Percentiles rank a stretch among this genome's conserved stretches.
These are phyloP conservation scores for Hypomesus transpacificus DNA, from an alignment of 2,113 vertebrate genomes.

Conservation along the genomic window DNA sequence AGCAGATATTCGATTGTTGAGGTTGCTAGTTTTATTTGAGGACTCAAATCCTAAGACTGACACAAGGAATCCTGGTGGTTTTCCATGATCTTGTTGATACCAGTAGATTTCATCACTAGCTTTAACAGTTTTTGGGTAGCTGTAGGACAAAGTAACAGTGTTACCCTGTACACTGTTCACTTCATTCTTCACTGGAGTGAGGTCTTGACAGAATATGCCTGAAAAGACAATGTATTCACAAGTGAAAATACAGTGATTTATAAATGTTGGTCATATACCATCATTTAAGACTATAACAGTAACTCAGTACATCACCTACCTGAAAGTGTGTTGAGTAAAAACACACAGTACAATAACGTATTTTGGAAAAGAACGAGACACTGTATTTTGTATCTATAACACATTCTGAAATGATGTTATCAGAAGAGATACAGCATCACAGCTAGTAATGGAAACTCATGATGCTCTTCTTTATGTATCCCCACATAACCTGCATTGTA, in stretches of 20 bases:
- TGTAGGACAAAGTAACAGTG: conserved; percentile 16
- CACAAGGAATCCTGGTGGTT: conserved; percentile 17
- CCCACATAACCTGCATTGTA: too few relatives aligned
- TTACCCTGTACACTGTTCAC: conserved; percentile 7
- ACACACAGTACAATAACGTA: too few relatives aligned
- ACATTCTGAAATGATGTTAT: too few relatives aligned
- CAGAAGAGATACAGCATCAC: too few relatives aligned
- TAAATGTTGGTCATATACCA: neutral
- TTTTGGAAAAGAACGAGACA: too few relatives aligned
- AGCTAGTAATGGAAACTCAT: too few relatives aligned
- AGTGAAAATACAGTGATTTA: neutral
- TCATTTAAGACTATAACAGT: neutral
- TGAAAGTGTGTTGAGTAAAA: too few relatives aligned
- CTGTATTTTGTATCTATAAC: too few relatives aligned
- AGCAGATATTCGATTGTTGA: neutral
- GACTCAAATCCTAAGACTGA: neutral
- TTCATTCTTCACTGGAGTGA: conserved; percentile 27
- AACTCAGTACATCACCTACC: neutral
- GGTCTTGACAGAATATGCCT: conserved; percentile 32
- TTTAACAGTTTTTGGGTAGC: neutral
- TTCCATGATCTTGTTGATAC: conserved; percentile 7
- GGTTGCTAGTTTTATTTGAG: neutral
- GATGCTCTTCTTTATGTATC: too few relatives aligned
- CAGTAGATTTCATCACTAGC: neutral
- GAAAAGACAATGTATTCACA: neutral